Percentiles rank a stretch among this genome's conserved stretches.
Evolutionary conservation across 1,140 invertebrate species (phyloP).

Genomic region (Marisa cornuarietis): DNA sequence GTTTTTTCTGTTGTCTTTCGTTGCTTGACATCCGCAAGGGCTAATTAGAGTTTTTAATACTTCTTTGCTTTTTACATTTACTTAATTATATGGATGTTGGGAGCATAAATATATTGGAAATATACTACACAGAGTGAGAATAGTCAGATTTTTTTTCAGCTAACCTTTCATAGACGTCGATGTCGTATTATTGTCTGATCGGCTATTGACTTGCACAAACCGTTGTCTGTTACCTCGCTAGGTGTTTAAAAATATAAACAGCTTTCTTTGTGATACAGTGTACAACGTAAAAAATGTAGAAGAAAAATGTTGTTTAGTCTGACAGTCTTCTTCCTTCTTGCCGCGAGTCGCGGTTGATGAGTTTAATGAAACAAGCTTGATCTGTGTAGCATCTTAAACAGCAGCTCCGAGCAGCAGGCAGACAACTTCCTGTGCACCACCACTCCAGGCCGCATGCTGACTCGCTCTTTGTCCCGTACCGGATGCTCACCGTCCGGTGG

Average conservation of each 20-base stretch:
- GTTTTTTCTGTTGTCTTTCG: background rate
- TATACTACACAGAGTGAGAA: too few species aligned
- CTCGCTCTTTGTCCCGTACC: background rate
- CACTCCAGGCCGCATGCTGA: conserved; percentile 4
- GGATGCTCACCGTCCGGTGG: background rate
- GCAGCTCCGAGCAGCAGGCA: too few species aligned
- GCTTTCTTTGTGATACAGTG: background rate
- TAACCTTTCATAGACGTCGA: too few species aligned
- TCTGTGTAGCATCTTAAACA: background rate
- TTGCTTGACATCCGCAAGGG: too few species aligned
- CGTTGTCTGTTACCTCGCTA: background rate
- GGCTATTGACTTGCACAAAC: too few species aligned
- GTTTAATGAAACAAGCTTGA: background rate
- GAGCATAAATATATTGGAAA: too few species aligned
- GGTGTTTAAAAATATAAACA: background rate
- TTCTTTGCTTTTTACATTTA: too few species aligned
- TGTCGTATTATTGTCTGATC: too few species aligned
- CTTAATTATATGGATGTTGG: too few species aligned
- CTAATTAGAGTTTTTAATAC: too few species aligned
- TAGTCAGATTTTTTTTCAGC: too few species aligned
- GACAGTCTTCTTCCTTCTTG: too few species aligned
- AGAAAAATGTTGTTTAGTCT: background rate
- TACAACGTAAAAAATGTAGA: background rate
- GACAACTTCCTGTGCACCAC: conserved; percentile 4
- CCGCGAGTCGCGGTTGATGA: background rate